These are phyloP conservation scores for Pristionchus fissidentatus DNA, from an alignment of 2,888 invertebrate species.

Conservation along the genomic window DNA sequence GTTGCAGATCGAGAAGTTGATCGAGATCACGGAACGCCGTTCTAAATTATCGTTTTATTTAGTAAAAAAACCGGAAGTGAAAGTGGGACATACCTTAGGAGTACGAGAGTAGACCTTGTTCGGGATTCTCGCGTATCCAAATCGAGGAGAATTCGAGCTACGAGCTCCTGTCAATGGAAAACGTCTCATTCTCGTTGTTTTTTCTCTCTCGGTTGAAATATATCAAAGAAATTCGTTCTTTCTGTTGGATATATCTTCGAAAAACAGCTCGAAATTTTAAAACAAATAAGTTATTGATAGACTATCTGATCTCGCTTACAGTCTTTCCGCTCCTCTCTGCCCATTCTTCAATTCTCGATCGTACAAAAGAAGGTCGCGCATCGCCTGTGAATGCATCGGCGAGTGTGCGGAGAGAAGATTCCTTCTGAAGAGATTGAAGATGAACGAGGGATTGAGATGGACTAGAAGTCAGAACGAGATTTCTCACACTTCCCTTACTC, in stretches of 20 bases:
- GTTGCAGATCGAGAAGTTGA: slow-evolving; percentile 35
- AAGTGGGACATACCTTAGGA: slow-evolving; percentile 2
- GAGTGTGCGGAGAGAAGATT: not conserved
- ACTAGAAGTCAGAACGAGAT: too few relatives aligned
- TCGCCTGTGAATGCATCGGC: slow-evolving; percentile 25
- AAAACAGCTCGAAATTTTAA: too few relatives aligned
- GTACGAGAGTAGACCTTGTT: slow-evolving; percentile 10
- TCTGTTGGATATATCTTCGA: not conserved
- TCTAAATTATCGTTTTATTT: not conserved
- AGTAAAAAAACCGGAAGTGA: not conserved
- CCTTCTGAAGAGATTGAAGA: not conserved
- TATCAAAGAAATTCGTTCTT: not conserved
- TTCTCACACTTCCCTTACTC: too few relatives aligned
- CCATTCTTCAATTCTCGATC: slow-evolving; percentile 43
- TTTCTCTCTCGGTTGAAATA: not conserved
- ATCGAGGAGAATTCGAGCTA: slow-evolving; percentile 23
- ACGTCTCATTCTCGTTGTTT: not conserved
- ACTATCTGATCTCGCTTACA: not conserved
- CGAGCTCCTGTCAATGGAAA: not conserved
- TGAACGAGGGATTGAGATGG: too few relatives aligned
- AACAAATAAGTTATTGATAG: too few relatives aligned
- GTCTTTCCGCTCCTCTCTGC: slow-evolving; percentile 15
- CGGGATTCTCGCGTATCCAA: slow-evolving; percentile 40
- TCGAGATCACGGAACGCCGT: slow-evolving; percentile 46
- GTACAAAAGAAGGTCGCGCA: slow-evolving; percentile 3